phyloP scores from a whole-genome alignment of 2,888 invertebrate species.

The Acanthosepion esculentum region DNA sequence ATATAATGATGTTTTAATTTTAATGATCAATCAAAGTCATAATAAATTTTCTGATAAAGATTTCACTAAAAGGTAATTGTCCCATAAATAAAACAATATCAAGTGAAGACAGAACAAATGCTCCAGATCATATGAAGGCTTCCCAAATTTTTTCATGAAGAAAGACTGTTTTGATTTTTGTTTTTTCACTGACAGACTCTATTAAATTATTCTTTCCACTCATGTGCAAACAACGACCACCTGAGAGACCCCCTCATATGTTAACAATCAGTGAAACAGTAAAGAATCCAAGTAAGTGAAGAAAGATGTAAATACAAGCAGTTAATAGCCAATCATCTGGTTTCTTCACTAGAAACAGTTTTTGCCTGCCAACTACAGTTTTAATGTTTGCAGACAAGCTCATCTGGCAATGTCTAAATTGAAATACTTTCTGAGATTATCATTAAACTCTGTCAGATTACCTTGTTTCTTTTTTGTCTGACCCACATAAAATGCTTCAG shows the following conservation, averaged over 20 bases:
- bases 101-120: not conserved
- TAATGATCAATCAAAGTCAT: too few species aligned
- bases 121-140: not conserved
- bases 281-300: conserved; percentile 4
- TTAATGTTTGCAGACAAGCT: not conserved
- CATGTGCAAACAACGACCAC: not conserved
- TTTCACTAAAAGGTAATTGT: too few species aligned
- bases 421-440: not conserved
- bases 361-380: not conserved
- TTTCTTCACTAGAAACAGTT: too few species aligned
- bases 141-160: not conserved
- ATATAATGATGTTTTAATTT: too few species aligned
- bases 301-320: not conserved
- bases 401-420: not conserved
- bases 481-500: not conserved
- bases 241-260: not conserved
- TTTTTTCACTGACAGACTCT: not conserved
- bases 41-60: too few species aligned
- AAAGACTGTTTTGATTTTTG: not conserved
- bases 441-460: not conserved
- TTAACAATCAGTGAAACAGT: not conserved
- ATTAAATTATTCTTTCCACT: not conserved
- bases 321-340: not conserved
- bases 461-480: not conserved
- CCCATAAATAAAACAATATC: not conserved